phyloP scores from a whole-genome alignment of 2,888 invertebrate species.

The Ephialtes manifestator region DNA sequence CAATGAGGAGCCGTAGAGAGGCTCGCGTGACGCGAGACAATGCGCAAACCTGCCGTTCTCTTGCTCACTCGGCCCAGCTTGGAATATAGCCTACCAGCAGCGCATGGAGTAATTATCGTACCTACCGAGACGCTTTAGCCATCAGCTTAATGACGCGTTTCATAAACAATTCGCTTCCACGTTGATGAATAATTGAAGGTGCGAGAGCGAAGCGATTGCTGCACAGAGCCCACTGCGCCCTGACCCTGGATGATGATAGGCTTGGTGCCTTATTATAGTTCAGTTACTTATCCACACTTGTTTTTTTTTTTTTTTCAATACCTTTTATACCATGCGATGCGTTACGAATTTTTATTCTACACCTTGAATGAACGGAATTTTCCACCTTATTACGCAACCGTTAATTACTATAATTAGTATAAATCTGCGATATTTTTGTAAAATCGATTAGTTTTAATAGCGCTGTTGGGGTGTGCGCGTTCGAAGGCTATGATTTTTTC shows the following conservation, averaged over 20 bases:
- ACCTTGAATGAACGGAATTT: slow-evolving; percentile 28
- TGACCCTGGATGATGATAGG: slow-evolving; percentile 56
- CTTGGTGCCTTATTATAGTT: slow-evolving; percentile 54
- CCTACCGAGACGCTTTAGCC: slow-evolving; percentile 68
- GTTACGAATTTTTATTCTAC: slow-evolving; percentile 28
- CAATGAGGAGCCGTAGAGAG: slow-evolving; percentile 60
- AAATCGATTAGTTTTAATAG: neutral
- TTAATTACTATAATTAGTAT: slow-evolving; percentile 19
- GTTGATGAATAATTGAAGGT: slow-evolving; percentile 69
- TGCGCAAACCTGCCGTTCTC: slow-evolving; percentile 69
- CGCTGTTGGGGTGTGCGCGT: neutral
- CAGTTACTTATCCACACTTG: slow-evolving; percentile 53
- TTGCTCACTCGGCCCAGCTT: slow-evolving; percentile 61
- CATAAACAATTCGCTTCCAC: slow-evolving; percentile 71
- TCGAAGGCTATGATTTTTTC: neutral
- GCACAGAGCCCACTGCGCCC: slow-evolving; percentile 30
- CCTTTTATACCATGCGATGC: slow-evolving; percentile 32
- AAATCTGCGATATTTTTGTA: neutral
- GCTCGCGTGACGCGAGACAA: slow-evolving; percentile 76
- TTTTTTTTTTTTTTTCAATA: slow-evolving; percentile 14
- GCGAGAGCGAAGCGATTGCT: slow-evolving; percentile 51
- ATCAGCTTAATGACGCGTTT: slow-evolving; percentile 72
- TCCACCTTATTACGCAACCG: slow-evolving; percentile 36
- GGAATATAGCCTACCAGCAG: slow-evolving; percentile 45
- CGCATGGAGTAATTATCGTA: slow-evolving; percentile 67